Evolutionary conservation across 2,797 vertebrate genomes (phyloP), one percentile per base, ranked within the genome.

Genomic region (Monodelphis domestica): DNA sequence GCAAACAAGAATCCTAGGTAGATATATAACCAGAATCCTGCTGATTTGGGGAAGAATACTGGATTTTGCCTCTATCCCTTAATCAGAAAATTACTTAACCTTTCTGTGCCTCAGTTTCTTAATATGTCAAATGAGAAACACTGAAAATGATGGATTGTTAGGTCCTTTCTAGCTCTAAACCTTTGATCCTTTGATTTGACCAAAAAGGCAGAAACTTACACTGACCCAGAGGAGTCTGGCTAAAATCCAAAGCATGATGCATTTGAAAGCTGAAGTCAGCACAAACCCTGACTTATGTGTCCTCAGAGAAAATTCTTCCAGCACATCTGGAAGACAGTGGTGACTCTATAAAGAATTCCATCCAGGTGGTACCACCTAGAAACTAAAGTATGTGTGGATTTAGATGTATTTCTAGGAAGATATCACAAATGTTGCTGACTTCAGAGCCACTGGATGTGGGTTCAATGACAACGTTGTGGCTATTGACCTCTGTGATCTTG

Each of bases 281-380:
- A 92, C 92, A 90, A 92, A 94, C 50, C 55, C 52, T 78, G 30
- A 92, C 89, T 90, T 45, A 17, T 45, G 57, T 33, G 63, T 93
- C 84, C 88, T 91, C 92, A 0, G 0, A 53, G 90, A 45, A 33
- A 54, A 57, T 63, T 94, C 90, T 70, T 93, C 94, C 93, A 92
- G 95, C 94, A 93, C 93, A 88, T 56, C 14, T 53, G 88, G 53
- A 92, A 94, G 63, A 87, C 10, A 87, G 53, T 12, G 63, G 55
- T 29, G 90, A 59, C 94, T 95, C 91, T n/a, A 96, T 97, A 96
- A 92, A 90, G 93, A 93, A 97, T 97, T 96, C 87, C 95, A 59
- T 54, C 90, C 30, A 11, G 0, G 0, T 87, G 5, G n/a, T 7
- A 10, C 53, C 63, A 93, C 78, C 91, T 90, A 94, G 91, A 95